Base-by-base conservation (phyloP, 2,113 vertebrate genomes). In the Misgurnus mizolepis region DNA sequence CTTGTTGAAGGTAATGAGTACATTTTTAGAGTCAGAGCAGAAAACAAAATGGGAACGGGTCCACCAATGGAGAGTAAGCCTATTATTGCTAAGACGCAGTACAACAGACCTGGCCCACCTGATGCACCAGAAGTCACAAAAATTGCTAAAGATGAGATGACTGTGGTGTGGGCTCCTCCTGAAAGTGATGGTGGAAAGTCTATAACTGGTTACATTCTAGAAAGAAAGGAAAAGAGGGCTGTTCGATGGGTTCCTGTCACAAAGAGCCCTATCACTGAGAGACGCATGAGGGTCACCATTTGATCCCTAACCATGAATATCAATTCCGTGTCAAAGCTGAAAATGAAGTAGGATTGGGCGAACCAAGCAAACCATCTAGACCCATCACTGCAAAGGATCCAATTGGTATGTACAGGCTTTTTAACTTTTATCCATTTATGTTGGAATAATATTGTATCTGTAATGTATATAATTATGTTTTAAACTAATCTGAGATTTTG, bases 241-340 rank as follows among this genome's bases (percentile, higher is more conserved):
- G 87, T 94, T 41, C 93, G 95, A 89, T 99, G 98, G 98, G 95
- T 99, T 79, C 91, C 98, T 11, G 95, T 97, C 84, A 99, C 94
- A 81, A 99, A 99, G 89, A 96, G 92, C 82, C 86, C 97, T n/a
- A 95, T 99, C 79, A 91, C 97, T 14, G 98, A 99, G 89, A 96
- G 98, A 83, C 96, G 97, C 61, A 88, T 97, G 92, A 99, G 95
- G 90, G 96, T 99, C 66, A 93, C 94, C 81, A 97, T 89, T 92
- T 99, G 83, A 94, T 98, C 83, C 96, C 96, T 84, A 96, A 95
- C 87, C 95, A 98, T 1, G 97, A 99, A 85, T 99, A 99, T 85
- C 98, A 99, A 89, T 99, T 97, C 93, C 96, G 98, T 0, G 97
- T 99, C 85, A 99, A 95, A 89, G 98, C 98, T 3, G 98, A 98